Evolutionary conservation across 35 echinoderm and acorn worm species (phyloP).

Genomic region (Hemicentrotus pulcherrimus): DNA sequence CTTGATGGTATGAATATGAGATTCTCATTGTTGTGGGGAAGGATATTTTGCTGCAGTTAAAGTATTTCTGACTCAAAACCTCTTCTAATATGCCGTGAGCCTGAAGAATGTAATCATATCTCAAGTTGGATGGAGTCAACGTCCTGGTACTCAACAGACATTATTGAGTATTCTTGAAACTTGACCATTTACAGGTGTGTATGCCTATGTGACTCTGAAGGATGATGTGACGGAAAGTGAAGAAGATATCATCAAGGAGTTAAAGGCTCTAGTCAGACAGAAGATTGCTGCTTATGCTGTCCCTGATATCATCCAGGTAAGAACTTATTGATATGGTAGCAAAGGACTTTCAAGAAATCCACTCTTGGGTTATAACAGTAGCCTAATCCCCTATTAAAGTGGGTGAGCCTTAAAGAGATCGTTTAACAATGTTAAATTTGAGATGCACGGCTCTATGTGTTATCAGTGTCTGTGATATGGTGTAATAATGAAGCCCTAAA

Average conservation of each 20-base stretch:
- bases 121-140: not conserved
- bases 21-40: not conserved
- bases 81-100: not conserved
- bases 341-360: not conserved
- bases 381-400: too few species aligned
- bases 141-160: not conserved
- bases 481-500: too few species aligned
- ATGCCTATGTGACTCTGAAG: slow-evolving; percentile 91
- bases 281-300: slow-evolving; percentile 96
- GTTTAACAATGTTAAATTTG: too few species aligned
- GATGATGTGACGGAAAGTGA: slow-evolving; percentile 78
- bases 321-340: not conserved
- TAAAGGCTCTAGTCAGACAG: slow-evolving; percentile 69
- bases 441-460: too few species aligned
- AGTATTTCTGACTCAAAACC: too few species aligned
- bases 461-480: too few species aligned
- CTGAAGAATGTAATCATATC: not conserved
- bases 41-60: too few species aligned
- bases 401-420: too few species aligned
- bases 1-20: not conserved
- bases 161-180: not conserved
- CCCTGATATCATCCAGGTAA: slow-evolving; percentile 91
- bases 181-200: slow-evolving; percentile 67
- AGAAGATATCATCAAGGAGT: slow-evolving; percentile 77
- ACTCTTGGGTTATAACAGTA: too few species aligned